Evolutionary conservation across 2,797 vertebrate species (phyloP), one percentile per base, ranked within the genome.

Genomic region (Myotis daubentonii): DNA sequence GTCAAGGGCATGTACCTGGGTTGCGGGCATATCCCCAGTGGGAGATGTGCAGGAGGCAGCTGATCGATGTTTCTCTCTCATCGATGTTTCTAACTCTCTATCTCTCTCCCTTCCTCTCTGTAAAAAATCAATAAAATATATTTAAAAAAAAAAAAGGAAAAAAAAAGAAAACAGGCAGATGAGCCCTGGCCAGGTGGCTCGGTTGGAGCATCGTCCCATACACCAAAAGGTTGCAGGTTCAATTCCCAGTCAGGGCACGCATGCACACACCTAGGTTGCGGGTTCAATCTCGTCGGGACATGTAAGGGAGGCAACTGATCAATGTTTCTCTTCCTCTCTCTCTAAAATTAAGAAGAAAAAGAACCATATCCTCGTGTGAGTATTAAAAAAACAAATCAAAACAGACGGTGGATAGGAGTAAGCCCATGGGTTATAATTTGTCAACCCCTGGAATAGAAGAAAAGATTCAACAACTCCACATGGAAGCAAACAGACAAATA

Each of bases 401-500:
- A 87, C 11, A 94, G 23, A 57, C 28, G 62, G 41, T 57, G 23
- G 38, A 53, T 28, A 76, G 51, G 62, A 92, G 30, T 91, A 44
- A 95, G 79, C 22, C 22, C 4, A 7, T 68, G 36, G 25, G 41
- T 87, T 70, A 76, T 13, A 93, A 38, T 81, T 55, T 80, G 38
- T 17, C 7, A 33, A 89, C 25, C 36, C 28, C 81, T 72, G 2
- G 22, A 94, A 88, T 0, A 91, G 4, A 95, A 28, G 20, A 93
- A 84, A 9, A 94, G 83, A 4, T 80, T 94, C 51, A 95, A 86
- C 30, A 91, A 81, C 65, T 89, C 75, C 36, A 92, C 66, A 87
- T 74, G 81, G 80, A 96, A 95, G n/a, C 23, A 95, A 91, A 90
- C 0, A 95, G 51, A 86, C 7, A 93, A 92, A 93, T 65, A 84